Evolutionary conservation across 2,113 vertebrate genomes (phyloP), one percentile per base, ranked within the genome.

Genomic region (Nymphicus hollandicus): DNA sequence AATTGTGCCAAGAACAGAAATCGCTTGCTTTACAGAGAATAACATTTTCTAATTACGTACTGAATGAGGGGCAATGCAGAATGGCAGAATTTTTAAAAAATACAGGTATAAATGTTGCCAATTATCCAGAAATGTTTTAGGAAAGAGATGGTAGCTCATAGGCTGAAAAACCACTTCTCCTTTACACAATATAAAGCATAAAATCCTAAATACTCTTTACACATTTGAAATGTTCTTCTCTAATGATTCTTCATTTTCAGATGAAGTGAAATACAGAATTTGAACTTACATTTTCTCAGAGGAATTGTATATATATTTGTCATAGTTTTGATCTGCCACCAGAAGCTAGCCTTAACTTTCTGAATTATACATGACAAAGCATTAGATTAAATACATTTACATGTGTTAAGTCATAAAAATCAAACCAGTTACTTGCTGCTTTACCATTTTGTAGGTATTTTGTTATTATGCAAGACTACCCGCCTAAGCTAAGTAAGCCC

Each of bases 321-420:
- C 76, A 71, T 65, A 92, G 80, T 96, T 96, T 94, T 96, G 82
- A 95, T 95, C 79, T 94, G 71, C 47, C 80, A 94, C 80, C n/a
- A 94, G 90, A 86, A 95, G 77, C 85, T 88, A 94, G 60, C 50
- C 72, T 81, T 93, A 93, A 90, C 69, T 95, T 88, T 50, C 50
- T 97, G 88, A 93, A 94, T 96, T 94, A 94, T 96, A 95, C 82
- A 93, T 94, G 90, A 93, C 41, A 88, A 96, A 93, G 43, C 73
- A 92, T 69, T 93, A 84, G 56, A 95, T 84, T 90, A 94, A 91
- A 91, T 88, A 56, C 65, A 94, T 95, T 94, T 95, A 90, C 69
- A 91, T 71, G 82, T 79, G 79, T 93, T 91, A 93, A 94, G 22
- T 68, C 65, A 64, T 61, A 83, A 88, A 93, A 95, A 84, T 83